phyloP scores from a whole-genome alignment of 2,113 vertebrate species.

The Poeciliopsis turrubarensis region DNA sequence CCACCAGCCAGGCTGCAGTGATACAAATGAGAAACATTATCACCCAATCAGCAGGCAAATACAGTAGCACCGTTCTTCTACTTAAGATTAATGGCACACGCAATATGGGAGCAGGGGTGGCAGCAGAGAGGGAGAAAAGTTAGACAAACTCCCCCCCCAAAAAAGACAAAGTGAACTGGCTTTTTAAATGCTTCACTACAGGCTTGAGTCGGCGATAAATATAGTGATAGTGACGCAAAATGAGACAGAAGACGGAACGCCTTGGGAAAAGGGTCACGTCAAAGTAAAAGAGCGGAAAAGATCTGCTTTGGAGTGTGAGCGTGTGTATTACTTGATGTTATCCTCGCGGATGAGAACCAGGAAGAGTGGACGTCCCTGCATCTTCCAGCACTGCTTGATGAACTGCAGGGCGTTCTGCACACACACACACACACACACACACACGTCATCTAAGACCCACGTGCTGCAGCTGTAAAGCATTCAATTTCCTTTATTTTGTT shows the following conservation, averaged over 20 bases:
- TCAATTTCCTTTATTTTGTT: neutral
- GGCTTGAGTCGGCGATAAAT: conserved; percentile 1
- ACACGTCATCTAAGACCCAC: conserved; percentile 10
- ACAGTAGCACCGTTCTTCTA: conserved; percentile 39
- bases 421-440: conserved; percentile 5
- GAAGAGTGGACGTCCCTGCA: conserved; percentile 94
- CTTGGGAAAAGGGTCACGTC: conserved; percentile 25
- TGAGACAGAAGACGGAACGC: conserved; percentile 9
- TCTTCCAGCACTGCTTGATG: conserved; percentile 98
- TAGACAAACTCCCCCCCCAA: neutral
- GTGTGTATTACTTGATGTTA: conserved; percentile 90
- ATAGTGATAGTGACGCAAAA: conserved; percentile 22
- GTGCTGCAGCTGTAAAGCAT: neutral
- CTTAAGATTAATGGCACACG: conserved; percentile 32
- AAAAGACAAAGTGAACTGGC: neutral
- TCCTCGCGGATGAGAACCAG: conserved; percentile 96
- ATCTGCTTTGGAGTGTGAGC: conserved; percentile 16
- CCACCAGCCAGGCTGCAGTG: conserved; percentile 52
- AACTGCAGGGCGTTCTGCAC: conserved; percentile 95
- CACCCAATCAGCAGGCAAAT: conserved; percentile 48
- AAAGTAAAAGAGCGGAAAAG: conserved; percentile 25
- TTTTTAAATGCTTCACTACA: conserved; percentile 11
- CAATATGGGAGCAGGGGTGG: conserved; percentile 1
- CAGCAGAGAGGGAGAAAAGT: neutral
- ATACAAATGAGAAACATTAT: conserved; percentile 71